Conservation (phyloP, 2,113 vertebrate genomes). For the Macheiramphus alcinus region DNA sequence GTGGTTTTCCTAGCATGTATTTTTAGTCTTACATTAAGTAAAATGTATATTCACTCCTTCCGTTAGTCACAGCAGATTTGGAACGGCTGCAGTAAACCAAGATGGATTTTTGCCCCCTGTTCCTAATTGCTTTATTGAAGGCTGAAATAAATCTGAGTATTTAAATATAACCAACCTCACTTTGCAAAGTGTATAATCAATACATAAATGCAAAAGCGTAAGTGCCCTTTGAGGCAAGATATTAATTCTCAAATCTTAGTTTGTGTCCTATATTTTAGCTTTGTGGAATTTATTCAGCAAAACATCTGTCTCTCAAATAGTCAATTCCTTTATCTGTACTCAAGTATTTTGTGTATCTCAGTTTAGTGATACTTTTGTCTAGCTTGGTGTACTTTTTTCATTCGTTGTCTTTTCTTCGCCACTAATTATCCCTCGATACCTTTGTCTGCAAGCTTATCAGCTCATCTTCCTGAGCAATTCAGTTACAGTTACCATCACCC, state of each 20-base stretch:
- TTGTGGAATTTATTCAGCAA: background rate
- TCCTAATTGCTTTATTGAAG: background rate
- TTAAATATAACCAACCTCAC: background rate
- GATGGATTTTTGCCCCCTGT: background rate
- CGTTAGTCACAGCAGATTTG: background rate
- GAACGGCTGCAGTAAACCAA: background rate
- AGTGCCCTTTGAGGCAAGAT: background rate
- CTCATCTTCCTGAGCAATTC: background rate
- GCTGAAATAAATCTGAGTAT: background rate
- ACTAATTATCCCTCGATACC: background rate
- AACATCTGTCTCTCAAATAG: background rate
- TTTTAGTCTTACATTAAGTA: background rate
- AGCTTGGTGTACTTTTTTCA: background rate
- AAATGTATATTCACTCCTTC: background rate
- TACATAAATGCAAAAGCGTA: background rate
- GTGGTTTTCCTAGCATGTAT: background rate
- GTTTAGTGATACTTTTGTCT: background rate
- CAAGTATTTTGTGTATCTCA: background rate
- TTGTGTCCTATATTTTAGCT: background rate
- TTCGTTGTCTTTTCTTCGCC: background rate
- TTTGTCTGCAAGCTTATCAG: background rate
- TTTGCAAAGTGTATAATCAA: background rate
- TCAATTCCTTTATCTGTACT: background rate
- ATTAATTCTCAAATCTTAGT: background rate
- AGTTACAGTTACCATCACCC: background rate